Conservation (phyloP, 2,888 invertebrate species). For the Phoronis australis region DNA sequence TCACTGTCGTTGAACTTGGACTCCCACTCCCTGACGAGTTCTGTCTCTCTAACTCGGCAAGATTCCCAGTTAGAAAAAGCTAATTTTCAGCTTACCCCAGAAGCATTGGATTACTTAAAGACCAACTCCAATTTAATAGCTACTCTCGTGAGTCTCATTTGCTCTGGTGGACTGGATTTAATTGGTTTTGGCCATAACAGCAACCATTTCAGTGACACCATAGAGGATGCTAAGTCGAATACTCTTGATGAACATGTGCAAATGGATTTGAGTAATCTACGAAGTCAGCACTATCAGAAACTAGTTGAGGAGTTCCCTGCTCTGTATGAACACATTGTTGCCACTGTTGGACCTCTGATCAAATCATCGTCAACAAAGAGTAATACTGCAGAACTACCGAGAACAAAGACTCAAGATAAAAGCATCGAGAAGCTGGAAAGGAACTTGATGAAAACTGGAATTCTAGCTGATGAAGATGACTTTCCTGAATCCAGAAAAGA, state of each 20-base stretch:
- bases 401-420: too few relatives aligned
- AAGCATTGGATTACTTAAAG: conserved; percentile 41
- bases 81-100: conserved; percentile 30
- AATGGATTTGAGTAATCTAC: too few relatives aligned
- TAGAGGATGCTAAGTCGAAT: conserved; percentile 1
- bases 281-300: conserved; percentile 41
- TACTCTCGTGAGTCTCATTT: conserved; percentile 40
- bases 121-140: conserved; percentile 38
- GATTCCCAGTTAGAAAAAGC: conserved; percentile 2
- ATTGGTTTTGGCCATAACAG: conserved; percentile 14
- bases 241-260: too few relatives aligned
- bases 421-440: too few relatives aligned
- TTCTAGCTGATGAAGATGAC: too few relatives aligned
- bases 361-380: too few relatives aligned
- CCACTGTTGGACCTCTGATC: conserved; percentile 36
- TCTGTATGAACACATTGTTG: conserved; percentile 35
- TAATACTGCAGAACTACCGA: too few relatives aligned
- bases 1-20: too few relatives aligned
- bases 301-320: conserved; percentile 35
- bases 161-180: conserved; percentile 38
- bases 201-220: conserved; percentile 4
- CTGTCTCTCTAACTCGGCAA: too few relatives aligned
- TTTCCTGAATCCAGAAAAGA: conserved; percentile 31
- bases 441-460: too few relatives aligned
- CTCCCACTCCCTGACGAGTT: too few relatives aligned